phyloP scores from a whole-genome alignment of 2,888 invertebrate genomes.

The Drosophila pseudotakahashii region DNA sequence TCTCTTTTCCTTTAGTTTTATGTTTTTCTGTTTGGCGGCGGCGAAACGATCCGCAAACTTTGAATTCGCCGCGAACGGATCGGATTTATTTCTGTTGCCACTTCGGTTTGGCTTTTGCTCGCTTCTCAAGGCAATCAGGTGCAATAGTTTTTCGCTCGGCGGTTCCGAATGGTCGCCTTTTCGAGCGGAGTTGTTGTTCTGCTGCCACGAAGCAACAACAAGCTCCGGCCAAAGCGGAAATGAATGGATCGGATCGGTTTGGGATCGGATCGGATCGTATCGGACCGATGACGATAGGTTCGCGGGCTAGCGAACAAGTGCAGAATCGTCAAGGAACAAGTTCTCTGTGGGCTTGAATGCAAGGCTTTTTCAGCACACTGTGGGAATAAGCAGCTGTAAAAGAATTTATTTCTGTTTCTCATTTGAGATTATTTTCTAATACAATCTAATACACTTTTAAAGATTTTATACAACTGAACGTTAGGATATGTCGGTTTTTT shows the following conservation, averaged over 20 bases:
- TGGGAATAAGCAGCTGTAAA: neutral
- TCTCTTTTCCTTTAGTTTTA: conserved; percentile 53
- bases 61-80: conserved; percentile 54
- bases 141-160: conserved; percentile 60
- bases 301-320: conserved; percentile 68
- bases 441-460: no score
- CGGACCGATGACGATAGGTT: conserved; percentile 24
- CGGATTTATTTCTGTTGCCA: conserved; percentile 66
- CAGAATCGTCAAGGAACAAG: conserved; percentile 47
- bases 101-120: conserved; percentile 33
- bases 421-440: conserved; percentile 22
- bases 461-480: no score
- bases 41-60: conserved; percentile 28
- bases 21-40: conserved; percentile 29
- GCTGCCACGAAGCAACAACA: conserved; percentile 38
- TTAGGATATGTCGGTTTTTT: no score
- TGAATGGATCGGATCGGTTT: conserved; percentile 60
- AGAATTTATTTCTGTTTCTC: neutral
- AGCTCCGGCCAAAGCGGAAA: conserved; percentile 64
- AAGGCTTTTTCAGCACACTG: neutral
- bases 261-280: conserved; percentile 37
- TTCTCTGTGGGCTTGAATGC: conserved; percentile 53
- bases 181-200: conserved; percentile 12
- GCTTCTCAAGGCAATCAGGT: conserved; percentile 78
- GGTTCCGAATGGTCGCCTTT: conserved; percentile 76